Evolutionary conservation across 1,140 invertebrate species (phyloP).

Genomic region (Drosophila pandora): DNA sequence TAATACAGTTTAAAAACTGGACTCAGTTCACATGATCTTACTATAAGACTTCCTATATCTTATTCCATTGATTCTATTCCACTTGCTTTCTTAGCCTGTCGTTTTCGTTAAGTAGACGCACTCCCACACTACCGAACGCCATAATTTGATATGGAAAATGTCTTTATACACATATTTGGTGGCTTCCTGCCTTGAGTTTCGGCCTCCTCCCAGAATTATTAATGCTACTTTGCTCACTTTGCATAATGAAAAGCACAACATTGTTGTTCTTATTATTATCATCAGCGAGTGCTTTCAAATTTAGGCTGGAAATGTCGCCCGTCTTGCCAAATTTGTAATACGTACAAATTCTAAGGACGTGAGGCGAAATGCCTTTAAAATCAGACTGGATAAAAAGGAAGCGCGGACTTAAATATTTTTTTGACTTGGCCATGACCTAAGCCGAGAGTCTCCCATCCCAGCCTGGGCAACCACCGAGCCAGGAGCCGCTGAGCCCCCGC

Average conservation of each 20-base stretch:
- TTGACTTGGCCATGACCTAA: slow-evolving; percentile 36
- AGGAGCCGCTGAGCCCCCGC: slow-evolving; percentile 5
- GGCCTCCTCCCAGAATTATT: slow-evolving; percentile 35
- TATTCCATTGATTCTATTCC: neutral
- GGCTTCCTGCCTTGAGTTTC: neutral
- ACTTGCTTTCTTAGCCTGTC: neutral
- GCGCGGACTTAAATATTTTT: slow-evolving; percentile 17
- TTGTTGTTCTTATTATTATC: slow-evolving; percentile 40
- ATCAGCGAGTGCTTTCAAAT: slow-evolving; percentile 59
- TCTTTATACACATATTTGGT: slow-evolving; percentile 1
- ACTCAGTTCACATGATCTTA: too few relatives aligned
- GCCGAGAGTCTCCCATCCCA: neutral
- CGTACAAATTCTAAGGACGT: slow-evolving; percentile 33
- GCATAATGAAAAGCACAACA: slow-evolving; percentile 68
- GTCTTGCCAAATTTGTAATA: slow-evolving; percentile 52
- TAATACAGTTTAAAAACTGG: too few relatives aligned
- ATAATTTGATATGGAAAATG: slow-evolving; percentile 48
- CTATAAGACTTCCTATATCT: neutral
- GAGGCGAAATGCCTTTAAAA: slow-evolving; percentile 25
- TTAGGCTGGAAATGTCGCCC: slow-evolving; percentile 67
- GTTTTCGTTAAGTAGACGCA: neutral
- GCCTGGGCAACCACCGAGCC: too few relatives aligned
- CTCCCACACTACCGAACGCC: neutral
- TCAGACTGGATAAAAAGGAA: slow-evolving; percentile 20
- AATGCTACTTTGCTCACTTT: slow-evolving; percentile 62